Evolutionary conservation across 2,888 invertebrate species (phyloP), one percentile per base, ranked within the genome.

Genomic region (Furcula furcula): DNA sequence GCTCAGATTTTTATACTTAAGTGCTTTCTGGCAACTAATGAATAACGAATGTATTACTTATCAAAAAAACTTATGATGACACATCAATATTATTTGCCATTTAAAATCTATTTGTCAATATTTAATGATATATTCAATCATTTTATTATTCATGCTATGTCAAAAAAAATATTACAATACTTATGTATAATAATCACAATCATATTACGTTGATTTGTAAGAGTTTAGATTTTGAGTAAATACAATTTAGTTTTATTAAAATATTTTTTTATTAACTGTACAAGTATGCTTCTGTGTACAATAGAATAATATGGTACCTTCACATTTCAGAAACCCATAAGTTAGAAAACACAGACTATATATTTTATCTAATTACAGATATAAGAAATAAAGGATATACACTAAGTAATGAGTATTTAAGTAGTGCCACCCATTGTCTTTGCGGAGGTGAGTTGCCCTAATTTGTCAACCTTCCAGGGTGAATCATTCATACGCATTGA

Each of bases 161-260:
- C 39, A 41, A 39, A 25, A 55, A 45, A 33, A 55, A 43, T 55
- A 58, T 49, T 56, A 42, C 40, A 35, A 29, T 29, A 15, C 15
- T 7, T 48, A 33, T 26, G 32, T 59, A 55, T 36, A 38, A 36
- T 38, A 14, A 51, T 55, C n/a, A n/a, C n/a, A n/a, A 45, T 48
- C 46, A 9, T 18, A 15, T 44, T 49, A 50, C 56, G 60, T 65
- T 68, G 57, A 57, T 51, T 55, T 65, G 49, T 63, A 62, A 62
- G 51, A 69, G 45, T 52, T 53, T 57, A 47, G 34, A 51, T 39
- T 34, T 44, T 46, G 42, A 53, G 41, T 57, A 59, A 66, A 63
- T 53, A 46, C 42, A 55, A 49, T 63, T 41, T 53, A 38, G 5
- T 40, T 27, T 18, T n/a, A 29, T n/a, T n/a, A 35, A 21, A 12